Percentiles rank a stretch among this genome's conserved stretches.
These are phyloP conservation scores for Chelonoidis abingdonii DNA, from an alignment of 2,113 vertebrate species.

Conservation along the genomic window DNA sequence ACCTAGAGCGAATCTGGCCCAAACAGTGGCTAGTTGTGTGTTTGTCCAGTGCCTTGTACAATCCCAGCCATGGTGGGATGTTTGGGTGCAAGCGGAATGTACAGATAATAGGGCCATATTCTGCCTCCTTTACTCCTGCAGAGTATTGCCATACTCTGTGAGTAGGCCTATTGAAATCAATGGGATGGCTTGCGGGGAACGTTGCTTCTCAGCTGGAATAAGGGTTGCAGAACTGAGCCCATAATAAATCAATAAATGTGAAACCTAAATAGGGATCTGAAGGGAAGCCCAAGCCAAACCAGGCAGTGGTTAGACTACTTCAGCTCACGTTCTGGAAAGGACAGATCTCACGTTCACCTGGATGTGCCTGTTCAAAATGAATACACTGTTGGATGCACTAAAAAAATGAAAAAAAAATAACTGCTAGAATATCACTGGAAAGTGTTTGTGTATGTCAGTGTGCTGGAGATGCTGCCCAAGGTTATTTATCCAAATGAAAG, in stretches of 20 bases:
- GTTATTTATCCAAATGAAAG: not conserved
- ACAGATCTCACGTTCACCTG: not conserved
- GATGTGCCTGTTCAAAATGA: not conserved
- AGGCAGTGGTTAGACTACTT: not conserved
- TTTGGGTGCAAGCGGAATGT: not conserved
- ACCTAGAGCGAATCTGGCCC: not conserved
- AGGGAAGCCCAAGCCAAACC: not conserved
- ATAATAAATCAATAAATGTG: not conserved
- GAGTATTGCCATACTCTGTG: not conserved
- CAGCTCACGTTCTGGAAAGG: not conserved
- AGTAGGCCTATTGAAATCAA: not conserved
- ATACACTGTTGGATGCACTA: not conserved
- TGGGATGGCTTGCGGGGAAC: not conserved
- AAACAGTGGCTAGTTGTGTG: not conserved
- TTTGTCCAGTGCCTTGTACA: not conserved
- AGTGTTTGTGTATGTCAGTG: not conserved
- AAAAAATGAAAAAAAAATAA: not conserved
- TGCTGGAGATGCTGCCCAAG: not conserved
- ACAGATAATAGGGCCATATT: not conserved
- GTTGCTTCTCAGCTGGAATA: not conserved
- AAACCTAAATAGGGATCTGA: not conserved
- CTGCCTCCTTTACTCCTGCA: not conserved
- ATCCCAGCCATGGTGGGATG: not conserved
- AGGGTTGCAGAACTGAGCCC: not conserved
- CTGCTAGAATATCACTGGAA: not conserved